phyloP scores from a whole-genome alignment of 1,140 invertebrate genomes.

The Episyrphus balteatus region DNA sequence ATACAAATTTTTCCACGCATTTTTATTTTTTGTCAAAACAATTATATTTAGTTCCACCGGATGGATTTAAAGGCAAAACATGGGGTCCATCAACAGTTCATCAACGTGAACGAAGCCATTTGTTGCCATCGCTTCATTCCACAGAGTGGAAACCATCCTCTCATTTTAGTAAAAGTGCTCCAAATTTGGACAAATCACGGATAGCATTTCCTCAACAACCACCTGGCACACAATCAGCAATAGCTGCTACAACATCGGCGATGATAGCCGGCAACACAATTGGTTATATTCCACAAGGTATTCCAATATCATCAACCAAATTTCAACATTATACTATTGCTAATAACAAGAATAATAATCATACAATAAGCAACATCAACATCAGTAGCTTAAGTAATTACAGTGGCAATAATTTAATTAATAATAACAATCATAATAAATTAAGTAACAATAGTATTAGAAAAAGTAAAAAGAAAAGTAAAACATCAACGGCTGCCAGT shows the following conservation, averaged over 20 bases:
- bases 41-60: constrained; percentile 66
- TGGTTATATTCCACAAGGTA: background rate
- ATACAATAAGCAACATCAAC: constrained; percentile 7
- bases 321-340: constrained; percentile 5
- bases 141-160: constrained; percentile 37
- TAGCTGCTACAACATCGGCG: constrained; percentile 8
- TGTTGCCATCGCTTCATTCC: constrained; percentile 33
- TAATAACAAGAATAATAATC: constrained; percentile 10
- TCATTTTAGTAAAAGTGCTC: constrained; percentile 51
- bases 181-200: constrained; percentile 69
- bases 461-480: background rate
- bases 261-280: constrained; percentile 1
- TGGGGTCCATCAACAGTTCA: constrained; percentile 88
- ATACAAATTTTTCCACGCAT: no score
- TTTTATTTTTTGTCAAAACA: background rate
- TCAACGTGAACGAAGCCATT: constrained; percentile 74
- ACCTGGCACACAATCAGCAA: constrained; percentile 6
- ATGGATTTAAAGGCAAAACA: constrained; percentile 92
- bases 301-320: constrained; percentile 2
- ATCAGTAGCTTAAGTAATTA: constrained; percentile 2
- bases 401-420: background rate
- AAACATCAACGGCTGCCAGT: no score
- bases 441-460: background rate
- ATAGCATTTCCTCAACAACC: constrained; percentile 17
- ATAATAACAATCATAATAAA: background rate